Evolutionary conservation across 2,113 vertebrate genomes (phyloP).

Genomic region (Brevimyrus niger): DNA sequence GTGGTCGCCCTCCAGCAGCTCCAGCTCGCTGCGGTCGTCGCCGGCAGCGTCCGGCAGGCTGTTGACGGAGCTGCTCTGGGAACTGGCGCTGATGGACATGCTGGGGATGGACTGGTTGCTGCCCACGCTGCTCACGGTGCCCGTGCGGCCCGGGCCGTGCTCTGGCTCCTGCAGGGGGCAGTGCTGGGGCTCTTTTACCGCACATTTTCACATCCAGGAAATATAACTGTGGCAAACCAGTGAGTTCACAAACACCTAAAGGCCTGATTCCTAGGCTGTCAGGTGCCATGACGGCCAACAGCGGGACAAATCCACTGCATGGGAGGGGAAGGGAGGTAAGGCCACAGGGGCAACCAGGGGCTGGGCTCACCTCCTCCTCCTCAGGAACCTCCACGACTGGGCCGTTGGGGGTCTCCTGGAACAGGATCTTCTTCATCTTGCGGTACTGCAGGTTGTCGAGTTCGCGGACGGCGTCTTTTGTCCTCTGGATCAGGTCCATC

Average conservation of each 20-base stretch:
- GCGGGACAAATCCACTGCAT: background rate
- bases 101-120: conserved; percentile 99
- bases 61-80: conserved; percentile 98
- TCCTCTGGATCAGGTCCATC: conserved; percentile 93
- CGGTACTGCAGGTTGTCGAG: conserved; percentile 98
- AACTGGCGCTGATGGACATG: conserved; percentile 98
- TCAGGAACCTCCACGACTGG: conserved; percentile 86
- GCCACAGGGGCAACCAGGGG: background rate
- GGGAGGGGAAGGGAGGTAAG: background rate
- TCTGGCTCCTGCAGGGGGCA: conserved; percentile 75
- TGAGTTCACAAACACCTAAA: too few species aligned
- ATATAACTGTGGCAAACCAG: background rate
- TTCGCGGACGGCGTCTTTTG: conserved; percentile 95
- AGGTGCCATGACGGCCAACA: background rate
- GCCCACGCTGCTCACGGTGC: conserved; percentile 97
- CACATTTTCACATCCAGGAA: background rate
- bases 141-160: conserved; percentile 77
- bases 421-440: conserved; percentile 99
- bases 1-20: conserved; percentile 91
- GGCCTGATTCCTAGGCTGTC: background rate
- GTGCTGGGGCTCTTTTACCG: background rate
- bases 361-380: conserved; percentile 83
- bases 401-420: conserved; percentile 94
- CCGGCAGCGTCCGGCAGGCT: conserved; percentile 88
- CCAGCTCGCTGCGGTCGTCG: conserved; percentile 91